A percentile compares a stretch with the other conserved stretches of the same genome.
Conservation (phyloP, 2,113 vertebrate species). For the Anoplopoma fimbria region DNA sequence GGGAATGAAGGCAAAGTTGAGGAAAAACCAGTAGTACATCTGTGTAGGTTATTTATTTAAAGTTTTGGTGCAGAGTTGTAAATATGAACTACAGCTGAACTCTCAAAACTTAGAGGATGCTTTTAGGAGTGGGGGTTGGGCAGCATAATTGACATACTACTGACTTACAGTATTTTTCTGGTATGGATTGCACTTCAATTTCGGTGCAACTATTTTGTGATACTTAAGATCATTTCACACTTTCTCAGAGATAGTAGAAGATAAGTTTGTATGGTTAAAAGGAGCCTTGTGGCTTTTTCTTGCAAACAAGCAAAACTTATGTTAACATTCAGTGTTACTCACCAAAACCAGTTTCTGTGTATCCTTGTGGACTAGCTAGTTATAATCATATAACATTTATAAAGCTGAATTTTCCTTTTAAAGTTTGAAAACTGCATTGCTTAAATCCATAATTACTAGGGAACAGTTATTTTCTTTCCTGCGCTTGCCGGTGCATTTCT, state of each 20-base stretch:
- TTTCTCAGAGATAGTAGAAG: not conserved
- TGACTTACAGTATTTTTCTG: not conserved
- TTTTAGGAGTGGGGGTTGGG: not conserved
- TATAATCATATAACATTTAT: not conserved
- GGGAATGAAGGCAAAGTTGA: not conserved
- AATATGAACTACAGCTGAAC: constrained; percentile 39
- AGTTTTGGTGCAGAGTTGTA: not conserved
- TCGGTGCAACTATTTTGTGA: not conserved
- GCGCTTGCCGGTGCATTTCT: not conserved
- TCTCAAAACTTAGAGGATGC: constrained; percentile 3
- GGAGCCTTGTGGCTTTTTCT: not conserved
- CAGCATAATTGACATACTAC: not conserved
- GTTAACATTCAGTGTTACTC: not conserved
- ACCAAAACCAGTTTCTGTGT: not conserved
- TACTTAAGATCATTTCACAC: not conserved
- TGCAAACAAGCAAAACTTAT: not conserved
- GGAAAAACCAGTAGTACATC: constrained; percentile 6
- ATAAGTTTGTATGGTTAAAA: not conserved
- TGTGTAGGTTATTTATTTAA: constrained; percentile 33
- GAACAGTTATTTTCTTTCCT: not conserved
- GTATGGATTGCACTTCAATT: not conserved
- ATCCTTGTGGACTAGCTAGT: not conserved
- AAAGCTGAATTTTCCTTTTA: not conserved
- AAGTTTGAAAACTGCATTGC: not conserved
- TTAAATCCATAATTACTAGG: not conserved